Percentiles rank a stretch among this genome's conserved stretches.
Conservation (phyloP, 2,888 invertebrate species). For the Thymelicus sylvestris region DNA sequence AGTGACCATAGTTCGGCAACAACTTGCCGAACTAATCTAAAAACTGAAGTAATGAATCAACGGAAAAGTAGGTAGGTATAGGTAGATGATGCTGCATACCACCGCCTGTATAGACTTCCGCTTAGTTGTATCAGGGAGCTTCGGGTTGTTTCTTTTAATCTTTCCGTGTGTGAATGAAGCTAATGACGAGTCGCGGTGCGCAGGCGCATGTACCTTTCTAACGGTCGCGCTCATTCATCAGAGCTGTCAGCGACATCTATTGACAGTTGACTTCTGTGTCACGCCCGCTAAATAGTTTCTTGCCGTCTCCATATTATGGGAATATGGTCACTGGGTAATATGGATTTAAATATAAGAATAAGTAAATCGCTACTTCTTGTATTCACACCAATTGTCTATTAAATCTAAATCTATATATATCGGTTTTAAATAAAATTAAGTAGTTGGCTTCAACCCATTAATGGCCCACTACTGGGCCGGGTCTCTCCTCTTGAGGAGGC, state of each 20-base stretch:
- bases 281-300: slow-evolving; percentile 53
- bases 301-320: slow-evolving; percentile 29
- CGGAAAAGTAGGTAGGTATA: slow-evolving; percentile 37
- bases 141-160: slow-evolving; percentile 79
- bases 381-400: too few species aligned
- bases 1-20: background rate
- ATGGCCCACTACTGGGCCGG: too few species aligned
- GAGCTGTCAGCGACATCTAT: slow-evolving; percentile 80
- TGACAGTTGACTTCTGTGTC: slow-evolving; percentile 76
- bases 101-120: slow-evolving; percentile 71
- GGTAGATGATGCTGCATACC: slow-evolving; percentile 54
- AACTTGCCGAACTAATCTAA: background rate
- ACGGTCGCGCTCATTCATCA: slow-evolving; percentile 80
- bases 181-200: slow-evolving; percentile 62
- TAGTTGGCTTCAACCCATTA: too few species aligned
- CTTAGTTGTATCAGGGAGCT: slow-evolving; percentile 63
- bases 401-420: background rate
- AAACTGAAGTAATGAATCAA: slow-evolving; percentile 38
- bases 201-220: slow-evolving; percentile 59
- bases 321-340: slow-evolving; percentile 19
- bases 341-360: slow-evolving; percentile 8
- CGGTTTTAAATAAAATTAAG: too few species aligned
- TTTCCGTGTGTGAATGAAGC: slow-evolving; percentile 68
- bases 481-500: too few species aligned
- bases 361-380: background rate